Evolutionary conservation across 1,140 invertebrate genomes (phyloP), one percentile per base, ranked within the genome.

Genomic region (Lasaia peninsularis): DNA sequence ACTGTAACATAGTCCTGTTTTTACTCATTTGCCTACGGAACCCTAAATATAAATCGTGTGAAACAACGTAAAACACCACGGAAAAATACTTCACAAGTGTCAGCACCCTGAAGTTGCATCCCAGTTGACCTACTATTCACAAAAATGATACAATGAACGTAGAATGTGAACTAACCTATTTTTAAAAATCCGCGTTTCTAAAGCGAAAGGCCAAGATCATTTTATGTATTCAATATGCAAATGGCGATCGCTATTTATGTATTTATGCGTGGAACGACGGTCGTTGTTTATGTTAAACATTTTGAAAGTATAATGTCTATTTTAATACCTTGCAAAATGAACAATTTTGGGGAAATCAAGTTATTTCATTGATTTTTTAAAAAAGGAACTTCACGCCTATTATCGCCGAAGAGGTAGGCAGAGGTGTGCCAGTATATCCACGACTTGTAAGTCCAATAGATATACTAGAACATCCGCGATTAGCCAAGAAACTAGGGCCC

Each of bases 191-290:
- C 37, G n/a, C 21, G 12, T 37, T 24, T 40, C 52, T 14, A 11
- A 55, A 20, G n/a, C n/a, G 21, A 12, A 55, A 55, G 52, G 52
- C 21, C 52, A 44, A 14, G 4, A 55, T 40, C 37, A 40, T n/a
- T 55, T 55, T 44, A 37, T 55, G 14, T 55, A 55, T 55, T 55
- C 37, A 40, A 40, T 40, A 55, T 55, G 52, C 52, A 55, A 55
- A 55, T 40, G 44, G 40, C 11, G 18, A 55, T 12, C 33, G 12
- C 37, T 53, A 53, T 21, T 55, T 55, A 55, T 55, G 52, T 35
- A 55, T 55, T 55, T 37, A 55, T 55, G 34, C 37, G 18, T 55
- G 31, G 35, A 55, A 37, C 40, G 52, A 55, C 18, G 52, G 52
- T 31, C 34, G 52, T 35, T 48, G 10, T 48, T 40, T 55, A 37